Conservation (phyloP, 2,797 vertebrate genomes). For the Masticophis lateralis region DNA sequence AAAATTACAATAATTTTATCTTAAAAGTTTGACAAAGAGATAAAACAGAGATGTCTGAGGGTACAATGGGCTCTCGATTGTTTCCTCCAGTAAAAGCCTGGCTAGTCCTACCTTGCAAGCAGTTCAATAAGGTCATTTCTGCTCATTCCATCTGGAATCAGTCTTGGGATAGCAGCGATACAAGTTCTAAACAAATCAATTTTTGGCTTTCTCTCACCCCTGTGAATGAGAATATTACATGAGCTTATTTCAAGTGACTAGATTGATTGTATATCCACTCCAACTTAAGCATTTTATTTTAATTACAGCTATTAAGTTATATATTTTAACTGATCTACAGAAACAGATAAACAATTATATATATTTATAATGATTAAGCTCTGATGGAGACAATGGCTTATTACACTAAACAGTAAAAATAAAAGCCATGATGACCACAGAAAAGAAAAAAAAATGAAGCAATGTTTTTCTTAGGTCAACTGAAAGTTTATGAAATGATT, state of each 20-base stretch:
- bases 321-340: neutral
- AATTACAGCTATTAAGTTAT: neutral
- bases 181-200: slow-evolving; percentile 98
- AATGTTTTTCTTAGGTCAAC: neutral
- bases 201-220: slow-evolving; percentile 98
- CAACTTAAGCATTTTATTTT: neutral
- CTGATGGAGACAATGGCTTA: neutral
- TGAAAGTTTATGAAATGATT: neutral
- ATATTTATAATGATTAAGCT: neutral
- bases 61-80: neutral
- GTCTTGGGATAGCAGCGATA: slow-evolving; percentile 93
- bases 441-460: neutral
- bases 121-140: slow-evolving; percentile 97
- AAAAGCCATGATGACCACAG: neutral
- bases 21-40: neutral
- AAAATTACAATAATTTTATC: neutral
- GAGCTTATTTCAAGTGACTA: slow-evolving; percentile 2
- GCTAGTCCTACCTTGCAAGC: slow-evolving; percentile 86
- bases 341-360: neutral
- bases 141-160: slow-evolving; percentile 99
- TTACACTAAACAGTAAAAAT: neutral
- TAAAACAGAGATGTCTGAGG: neutral
- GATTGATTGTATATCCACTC: slow-evolving; percentile 18
- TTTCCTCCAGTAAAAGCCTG: neutral
- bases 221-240: slow-evolving; percentile 63